Evolutionary conservation across 2,888 invertebrate genomes (phyloP).

Genomic region (Trachelus iudaicus): DNA sequence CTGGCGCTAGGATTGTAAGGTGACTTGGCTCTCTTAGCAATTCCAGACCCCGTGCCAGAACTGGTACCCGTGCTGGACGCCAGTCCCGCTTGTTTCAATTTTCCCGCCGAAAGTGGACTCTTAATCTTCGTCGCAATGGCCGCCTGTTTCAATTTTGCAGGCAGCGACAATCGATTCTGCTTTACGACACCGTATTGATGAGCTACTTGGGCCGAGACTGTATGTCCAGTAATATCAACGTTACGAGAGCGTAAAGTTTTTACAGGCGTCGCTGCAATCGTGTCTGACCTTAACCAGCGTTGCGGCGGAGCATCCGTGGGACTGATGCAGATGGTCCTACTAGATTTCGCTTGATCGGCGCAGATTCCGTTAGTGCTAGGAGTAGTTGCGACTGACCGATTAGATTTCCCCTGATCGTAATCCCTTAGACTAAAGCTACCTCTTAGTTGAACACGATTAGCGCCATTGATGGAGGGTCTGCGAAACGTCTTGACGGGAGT

Average conservation of each 20-base stretch:
- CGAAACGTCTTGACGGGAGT: constrained; percentile 57
- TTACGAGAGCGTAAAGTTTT: constrained; percentile 64
- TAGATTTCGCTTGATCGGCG: constrained; percentile 25
- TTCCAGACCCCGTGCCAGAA: constrained; percentile 38
- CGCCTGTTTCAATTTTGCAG: constrained; percentile 47
- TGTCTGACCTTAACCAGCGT: constrained; percentile 63
- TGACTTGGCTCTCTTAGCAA: constrained; percentile 57
- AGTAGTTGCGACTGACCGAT: constrained; percentile 28
- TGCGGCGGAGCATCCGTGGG: constrained; percentile 46
- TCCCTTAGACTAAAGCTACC: constrained; percentile 52
- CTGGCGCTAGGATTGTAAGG: constrained; percentile 56
- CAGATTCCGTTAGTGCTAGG: not conserved
- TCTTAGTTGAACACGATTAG: constrained; percentile 49
- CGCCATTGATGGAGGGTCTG: constrained; percentile 56
- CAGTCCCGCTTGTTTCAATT: constrained; percentile 24
- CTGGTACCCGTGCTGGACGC: constrained; percentile 25
- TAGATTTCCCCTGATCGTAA: constrained; percentile 53
- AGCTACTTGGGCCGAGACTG: constrained; percentile 54
- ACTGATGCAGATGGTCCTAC: constrained; percentile 36
- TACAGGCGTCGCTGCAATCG: constrained; percentile 62
- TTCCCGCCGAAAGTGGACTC: constrained; percentile 22
- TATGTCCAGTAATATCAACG: constrained; percentile 60
- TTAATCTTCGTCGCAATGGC: constrained; percentile 25
- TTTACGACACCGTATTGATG: constrained; percentile 57
- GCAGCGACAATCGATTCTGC: constrained; percentile 50